These are phyloP conservation scores for Characodon lateralis DNA, from an alignment of 2,797 vertebrate genomes.

Conservation along the genomic window DNA sequence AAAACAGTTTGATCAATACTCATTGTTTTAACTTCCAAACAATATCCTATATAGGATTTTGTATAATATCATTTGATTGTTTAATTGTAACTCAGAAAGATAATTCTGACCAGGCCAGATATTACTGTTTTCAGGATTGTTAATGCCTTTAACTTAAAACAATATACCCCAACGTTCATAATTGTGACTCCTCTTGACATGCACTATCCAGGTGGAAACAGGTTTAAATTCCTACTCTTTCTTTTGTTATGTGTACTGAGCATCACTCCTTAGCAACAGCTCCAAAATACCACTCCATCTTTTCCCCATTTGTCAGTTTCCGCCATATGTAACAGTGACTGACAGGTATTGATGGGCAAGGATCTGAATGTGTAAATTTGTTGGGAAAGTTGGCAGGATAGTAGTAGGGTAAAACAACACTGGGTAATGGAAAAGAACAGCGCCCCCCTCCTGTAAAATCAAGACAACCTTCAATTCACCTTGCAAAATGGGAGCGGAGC, in stretches of 20 bases:
- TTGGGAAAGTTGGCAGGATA: conserved; percentile 24
- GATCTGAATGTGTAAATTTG: conserved; percentile 46
- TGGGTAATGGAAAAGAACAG: conserved; percentile 48
- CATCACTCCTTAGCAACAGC: conserved; percentile 64
- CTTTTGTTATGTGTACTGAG: conserved; percentile 60
- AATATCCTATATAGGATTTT: neutral
- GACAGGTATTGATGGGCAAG: conserved; percentile 50
- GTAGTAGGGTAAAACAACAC: conserved; percentile 54
- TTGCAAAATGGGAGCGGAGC: conserved; percentile 45
- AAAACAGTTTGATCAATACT: neutral
- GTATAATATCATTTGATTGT: conserved; percentile 35
- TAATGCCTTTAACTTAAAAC: conserved; percentile 1
- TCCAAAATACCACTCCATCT: conserved; percentile 42
- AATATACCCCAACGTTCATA: conserved; percentile 4
- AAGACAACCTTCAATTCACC: conserved; percentile 72
- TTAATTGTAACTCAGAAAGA: conserved; percentile 28
- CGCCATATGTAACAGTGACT: conserved; percentile 35
- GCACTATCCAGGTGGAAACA: conserved; percentile 40
- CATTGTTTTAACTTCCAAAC: neutral
- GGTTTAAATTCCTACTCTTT: conserved; percentile 34
- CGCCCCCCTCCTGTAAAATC: conserved; percentile 36
- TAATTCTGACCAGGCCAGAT: conserved; percentile 46
- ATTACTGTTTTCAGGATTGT: conserved; percentile 34
- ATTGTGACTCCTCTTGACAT: conserved; percentile 29
- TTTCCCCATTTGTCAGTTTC: conserved; percentile 43